Evolutionary conservation across 1,140 invertebrate species (phyloP).

Genomic region (Drosophila pseudoobscura): DNA sequence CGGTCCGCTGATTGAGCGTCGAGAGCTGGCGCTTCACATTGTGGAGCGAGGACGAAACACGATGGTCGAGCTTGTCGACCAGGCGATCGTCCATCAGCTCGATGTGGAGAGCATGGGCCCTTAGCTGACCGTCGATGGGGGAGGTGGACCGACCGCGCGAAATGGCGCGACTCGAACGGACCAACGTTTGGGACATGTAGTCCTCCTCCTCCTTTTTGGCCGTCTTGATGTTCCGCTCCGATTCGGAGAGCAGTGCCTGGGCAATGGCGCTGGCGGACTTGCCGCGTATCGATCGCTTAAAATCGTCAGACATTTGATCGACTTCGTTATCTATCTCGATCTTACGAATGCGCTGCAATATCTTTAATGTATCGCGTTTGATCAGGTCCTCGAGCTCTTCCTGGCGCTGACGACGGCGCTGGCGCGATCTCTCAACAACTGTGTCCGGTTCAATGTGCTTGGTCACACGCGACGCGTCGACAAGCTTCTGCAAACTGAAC

Average conservation of each 20-base stretch:
- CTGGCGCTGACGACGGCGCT: constrained; percentile 84
- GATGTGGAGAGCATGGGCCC: constrained; percentile 70
- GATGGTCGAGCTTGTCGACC: constrained; percentile 79
- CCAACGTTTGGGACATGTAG: constrained; percentile 65
- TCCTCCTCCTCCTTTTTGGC: constrained; percentile 79
- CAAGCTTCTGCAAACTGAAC: constrained; percentile 87
- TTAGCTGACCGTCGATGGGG: constrained; percentile 44
- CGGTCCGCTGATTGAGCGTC: constrained; percentile 73
- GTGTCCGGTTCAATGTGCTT: constrained; percentile 87
- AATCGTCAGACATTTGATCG: constrained; percentile 84
- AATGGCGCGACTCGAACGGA: constrained; percentile 69
- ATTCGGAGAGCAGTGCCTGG: constrained; percentile 86
- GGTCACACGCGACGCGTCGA: constrained; percentile 87
- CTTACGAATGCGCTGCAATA: constrained; percentile 80
- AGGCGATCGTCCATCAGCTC: constrained; percentile 80
- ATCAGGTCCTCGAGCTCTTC: constrained; percentile 84
- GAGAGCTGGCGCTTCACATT: constrained; percentile 82
- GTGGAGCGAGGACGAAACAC: constrained; percentile 79
- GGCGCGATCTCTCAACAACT: constrained; percentile 84
- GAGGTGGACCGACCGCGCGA: constrained; percentile 69
- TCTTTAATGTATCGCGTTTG: constrained; percentile 83
- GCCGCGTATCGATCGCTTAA: constrained; percentile 86
- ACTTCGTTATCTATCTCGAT: constrained; percentile 73
- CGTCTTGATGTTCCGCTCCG: constrained; percentile 85
- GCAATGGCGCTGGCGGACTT: constrained; percentile 90